Conservation (phyloP, 1,140 invertebrate species). For the Batillaria attramentaria region DNA sequence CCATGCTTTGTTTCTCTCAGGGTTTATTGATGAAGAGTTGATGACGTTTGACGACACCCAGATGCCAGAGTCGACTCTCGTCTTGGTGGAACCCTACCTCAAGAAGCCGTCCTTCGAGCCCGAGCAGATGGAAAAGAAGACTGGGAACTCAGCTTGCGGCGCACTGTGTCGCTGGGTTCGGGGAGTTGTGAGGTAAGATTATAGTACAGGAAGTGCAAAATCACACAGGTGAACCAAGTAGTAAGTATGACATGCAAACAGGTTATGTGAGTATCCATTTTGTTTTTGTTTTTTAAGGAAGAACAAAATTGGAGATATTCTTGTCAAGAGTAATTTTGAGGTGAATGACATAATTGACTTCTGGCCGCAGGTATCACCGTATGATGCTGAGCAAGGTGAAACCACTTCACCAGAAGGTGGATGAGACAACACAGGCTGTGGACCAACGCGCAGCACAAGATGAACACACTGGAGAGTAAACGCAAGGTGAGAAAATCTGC, state of each 20-base stretch:
- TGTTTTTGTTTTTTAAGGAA: too few species aligned
- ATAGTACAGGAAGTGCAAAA: too few species aligned
- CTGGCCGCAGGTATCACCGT: slow-evolving; percentile 59
- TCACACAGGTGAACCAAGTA: background rate
- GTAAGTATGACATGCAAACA: background rate
- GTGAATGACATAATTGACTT: too few species aligned
- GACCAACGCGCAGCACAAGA: slow-evolving; percentile 70
- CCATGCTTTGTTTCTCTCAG: slow-evolving; percentile 34
- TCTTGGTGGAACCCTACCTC: slow-evolving; percentile 68
- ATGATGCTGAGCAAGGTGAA: slow-evolving; percentile 71
- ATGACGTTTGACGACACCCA: slow-evolving; percentile 70
- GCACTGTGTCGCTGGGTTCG: slow-evolving; percentile 69
- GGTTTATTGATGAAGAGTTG: slow-evolving; percentile 69
- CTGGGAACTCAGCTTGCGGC: slow-evolving; percentile 65
- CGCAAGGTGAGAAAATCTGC: slow-evolving; percentile 62
- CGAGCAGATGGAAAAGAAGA: slow-evolving; percentile 63
- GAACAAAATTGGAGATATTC: too few species aligned
- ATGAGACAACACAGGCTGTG: slow-evolving; percentile 68
- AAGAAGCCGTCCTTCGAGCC: slow-evolving; percentile 71
- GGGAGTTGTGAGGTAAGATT: slow-evolving; percentile 68
- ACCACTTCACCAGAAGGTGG: slow-evolving; percentile 70
- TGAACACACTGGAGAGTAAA: slow-evolving; percentile 68
- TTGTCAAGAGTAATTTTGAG: too few species aligned
- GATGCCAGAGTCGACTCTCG: slow-evolving; percentile 67
- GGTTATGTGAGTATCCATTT: too few species aligned